These are phyloP conservation scores for Tiliacea aurago DNA, from an alignment of 2,888 invertebrate species.

Conservation along the genomic window DNA sequence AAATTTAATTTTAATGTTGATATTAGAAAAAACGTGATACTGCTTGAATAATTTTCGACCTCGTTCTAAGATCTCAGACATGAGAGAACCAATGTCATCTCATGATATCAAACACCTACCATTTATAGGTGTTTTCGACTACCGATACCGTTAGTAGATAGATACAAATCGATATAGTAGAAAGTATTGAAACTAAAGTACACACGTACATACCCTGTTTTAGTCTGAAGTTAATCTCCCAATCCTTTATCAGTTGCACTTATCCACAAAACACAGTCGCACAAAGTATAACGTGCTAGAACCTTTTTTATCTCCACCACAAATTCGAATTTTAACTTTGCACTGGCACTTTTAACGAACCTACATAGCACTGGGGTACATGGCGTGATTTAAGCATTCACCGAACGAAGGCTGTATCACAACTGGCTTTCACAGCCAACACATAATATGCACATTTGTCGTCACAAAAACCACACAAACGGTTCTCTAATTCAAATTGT, in stretches of 20 bases:
- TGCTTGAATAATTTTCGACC: slow-evolving; percentile 2
- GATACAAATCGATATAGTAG: slow-evolving; percentile 65
- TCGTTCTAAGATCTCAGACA: not conserved
- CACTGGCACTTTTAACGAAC: slow-evolving; percentile 88
- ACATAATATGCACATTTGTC: slow-evolving; percentile 70
- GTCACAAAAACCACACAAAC: slow-evolving; percentile 76
- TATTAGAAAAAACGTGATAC: not conserved
- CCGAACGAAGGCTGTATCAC: slow-evolving; percentile 81
- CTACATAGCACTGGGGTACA: slow-evolving; percentile 84
- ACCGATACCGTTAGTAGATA: slow-evolving; percentile 66
- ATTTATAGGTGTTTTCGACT: slow-evolving; percentile 60
- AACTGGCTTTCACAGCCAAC: slow-evolving; percentile 70
- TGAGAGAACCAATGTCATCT: slow-evolving; percentile 21
- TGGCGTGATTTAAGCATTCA: slow-evolving; percentile 88
- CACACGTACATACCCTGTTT: slow-evolving; percentile 83
- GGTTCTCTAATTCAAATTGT: slow-evolving; percentile 75
- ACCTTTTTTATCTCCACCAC: slow-evolving; percentile 80
- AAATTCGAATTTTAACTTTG: slow-evolving; percentile 85
- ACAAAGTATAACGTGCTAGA: slow-evolving; percentile 77
- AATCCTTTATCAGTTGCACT: slow-evolving; percentile 82
- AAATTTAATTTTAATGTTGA: not conserved
- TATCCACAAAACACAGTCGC: slow-evolving; percentile 78
- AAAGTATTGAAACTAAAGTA: slow-evolving; percentile 61
- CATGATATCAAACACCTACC: slow-evolving; percentile 47
- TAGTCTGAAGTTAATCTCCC: slow-evolving; percentile 77